Base-by-base conservation (phyloP, 2,888 invertebrate genomes). In the Helleia helle region DNA sequence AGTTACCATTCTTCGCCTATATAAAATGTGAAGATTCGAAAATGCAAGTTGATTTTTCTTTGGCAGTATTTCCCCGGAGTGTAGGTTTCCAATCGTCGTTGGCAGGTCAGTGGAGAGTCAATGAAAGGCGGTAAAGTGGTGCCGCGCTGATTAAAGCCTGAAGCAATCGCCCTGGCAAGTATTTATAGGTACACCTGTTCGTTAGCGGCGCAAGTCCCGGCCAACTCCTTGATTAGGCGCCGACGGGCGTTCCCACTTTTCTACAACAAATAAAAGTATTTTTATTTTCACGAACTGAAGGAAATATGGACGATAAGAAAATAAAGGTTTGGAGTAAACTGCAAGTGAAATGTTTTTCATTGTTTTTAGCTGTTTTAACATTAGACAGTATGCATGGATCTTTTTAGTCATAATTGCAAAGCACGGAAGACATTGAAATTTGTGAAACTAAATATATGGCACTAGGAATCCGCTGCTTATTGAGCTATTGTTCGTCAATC, bases 161-260 rank as follows among this genome's bases (percentile, higher is more conserved):
- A 61, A 83, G 83, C 81, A 81, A 83, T 83, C 77, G 73, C 75
- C 73, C 64, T 73, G 76, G 74, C 77, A 80, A 81, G 79, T 83
- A 83, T 83, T 83, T 83, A 83, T 83, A 79, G 80, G 79, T 81
- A 75, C 81, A 84, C 81, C 81, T 84, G 83, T 80, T 84, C 83
- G 83, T 84, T 84, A 84, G 79, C 67, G 68, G 72, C 73, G 65
- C 72, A 63, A 71, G 71, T 66, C 70, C 68, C 69, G 65, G 83
- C 81, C 81, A 84, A 83, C 77, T 84, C 74, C 80, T 81, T 84
- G 83, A 84, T 84, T 84, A 81, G 81, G 79, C 71, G 79, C 80
- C 77, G 65, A 66, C 76, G 79, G 74, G 72, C 76, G 75, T 71
- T 71, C 70, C 74, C 71, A 65, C 70, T 69, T 65, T 65, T 65